A percentile compares a stretch with the other conserved stretches of the same genome.
phyloP scores from a whole-genome alignment of 2,797 vertebrate genomes.

The Otus scops region DNA sequence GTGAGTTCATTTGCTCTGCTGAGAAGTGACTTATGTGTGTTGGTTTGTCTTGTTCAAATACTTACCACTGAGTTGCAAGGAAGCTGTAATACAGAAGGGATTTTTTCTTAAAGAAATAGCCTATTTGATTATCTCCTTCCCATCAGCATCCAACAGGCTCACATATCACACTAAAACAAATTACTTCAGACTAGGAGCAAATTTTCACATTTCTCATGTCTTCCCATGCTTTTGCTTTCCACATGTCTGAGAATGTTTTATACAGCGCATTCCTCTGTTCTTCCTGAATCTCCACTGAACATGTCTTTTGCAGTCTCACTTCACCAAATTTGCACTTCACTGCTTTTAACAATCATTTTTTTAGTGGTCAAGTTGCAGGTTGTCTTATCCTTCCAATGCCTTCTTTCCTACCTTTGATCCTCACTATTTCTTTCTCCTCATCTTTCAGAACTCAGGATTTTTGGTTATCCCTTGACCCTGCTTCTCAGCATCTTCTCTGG shows the following conservation, averaged over 20 bases:
- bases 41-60: not conserved
- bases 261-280: not conserved
- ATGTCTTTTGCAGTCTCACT: not conserved
- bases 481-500: not conserved
- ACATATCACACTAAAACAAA: not conserved
- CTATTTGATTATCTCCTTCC: not conserved
- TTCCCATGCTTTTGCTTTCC: not conserved
- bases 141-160: not conserved
- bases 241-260: not conserved
- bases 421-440: not conserved
- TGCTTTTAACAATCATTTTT: not conserved
- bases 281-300: not conserved
- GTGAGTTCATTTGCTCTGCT: not conserved
- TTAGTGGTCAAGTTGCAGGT: not conserved
- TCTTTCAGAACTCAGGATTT: not conserved
- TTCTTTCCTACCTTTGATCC: not conserved
- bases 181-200: not conserved
- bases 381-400: not conserved
- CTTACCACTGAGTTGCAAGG: conserved; percentile 7
- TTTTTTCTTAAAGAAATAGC: not conserved
- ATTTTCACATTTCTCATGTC: not conserved
- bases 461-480: not conserved
- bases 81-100: not conserved
- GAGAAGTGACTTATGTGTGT: not conserved
- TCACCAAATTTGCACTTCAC: not conserved